Evolutionary conservation across 2,113 vertebrate species (phyloP), one percentile per base, ranked within the genome.

Genomic region (Brachirus orientalis): DNA sequence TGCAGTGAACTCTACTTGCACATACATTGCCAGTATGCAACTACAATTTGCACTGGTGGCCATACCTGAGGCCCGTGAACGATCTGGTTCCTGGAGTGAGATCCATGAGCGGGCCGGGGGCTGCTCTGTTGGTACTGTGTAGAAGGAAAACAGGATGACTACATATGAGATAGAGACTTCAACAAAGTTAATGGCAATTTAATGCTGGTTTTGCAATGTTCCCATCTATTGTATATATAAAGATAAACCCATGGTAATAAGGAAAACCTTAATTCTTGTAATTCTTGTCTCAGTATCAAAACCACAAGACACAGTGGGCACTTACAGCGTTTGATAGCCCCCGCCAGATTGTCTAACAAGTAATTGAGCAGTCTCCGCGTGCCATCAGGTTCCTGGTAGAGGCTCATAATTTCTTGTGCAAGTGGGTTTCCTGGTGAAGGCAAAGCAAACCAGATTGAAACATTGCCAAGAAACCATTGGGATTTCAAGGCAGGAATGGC

Each of bases 341-440:
- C 96, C 92, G 97, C 95, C 91, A 99, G 96, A 95, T 98, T 97
- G 96, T 99, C 97, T 93, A 99, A 94, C 95, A 99, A 96, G 93
- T 98, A 98, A 91, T 94, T 98, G 88, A 99, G 95, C 88, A 99
- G 95, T 94, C 96, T 95, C 83, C 96, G 94, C 18, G 97, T 98
- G 87, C 97, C 97, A 80, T 99, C 97, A 65, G 96, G 97, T 94
- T 99, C 97, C 93, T 96, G 96, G 93, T 98, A 97, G 84, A 99
- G 95, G 93, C 94, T 98, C 94, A 97, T 86, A 92, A 99, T 97
- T 89, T 98, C 97, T 94, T 97, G 97, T 91, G 97, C 95, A 94
- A 98, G 97, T 89, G 97, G 97, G 92, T 99, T 99, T 95, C 97
- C 97, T 99, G 88, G 19, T 40, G 9, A 75, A 61, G 4, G 47